Evolutionary conservation across 2,797 vertebrate genomes (phyloP).

Genomic region (Ibycter americanus): DNA sequence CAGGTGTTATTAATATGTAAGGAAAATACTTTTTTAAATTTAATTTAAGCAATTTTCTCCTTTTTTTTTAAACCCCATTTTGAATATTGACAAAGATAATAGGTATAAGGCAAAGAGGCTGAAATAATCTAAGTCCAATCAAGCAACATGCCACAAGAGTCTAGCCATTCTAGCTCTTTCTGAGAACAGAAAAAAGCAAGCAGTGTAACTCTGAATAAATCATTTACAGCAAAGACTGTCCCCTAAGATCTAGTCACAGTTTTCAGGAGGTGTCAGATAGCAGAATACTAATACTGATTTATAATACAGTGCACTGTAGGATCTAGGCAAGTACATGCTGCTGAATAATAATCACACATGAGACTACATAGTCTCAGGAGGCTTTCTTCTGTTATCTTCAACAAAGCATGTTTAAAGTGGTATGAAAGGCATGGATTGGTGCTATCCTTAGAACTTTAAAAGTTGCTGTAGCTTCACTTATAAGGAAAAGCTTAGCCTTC

Average conservation of each 20-base stretch:
- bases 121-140: background rate
- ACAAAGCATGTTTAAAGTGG: background rate
- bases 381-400: conserved; percentile 12
- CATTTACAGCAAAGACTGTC: conserved; percentile 18
- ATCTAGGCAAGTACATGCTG: conserved; percentile 8
- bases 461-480: background rate
- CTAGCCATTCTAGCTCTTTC: background rate
- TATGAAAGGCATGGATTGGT: background rate
- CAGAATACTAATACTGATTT: conserved; percentile 39
- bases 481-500: background rate
- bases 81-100: background rate
- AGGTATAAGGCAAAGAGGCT: background rate
- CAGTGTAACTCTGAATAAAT: background rate
- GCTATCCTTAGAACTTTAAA: background rate
- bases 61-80: background rate
- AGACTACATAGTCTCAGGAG: conserved; percentile 25
- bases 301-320: background rate
- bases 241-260: conserved; percentile 7
- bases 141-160: background rate
- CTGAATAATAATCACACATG: conserved; percentile 55
- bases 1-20: background rate
- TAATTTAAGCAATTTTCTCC: background rate
- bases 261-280: conserved; percentile 44
- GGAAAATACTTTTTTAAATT: background rate
- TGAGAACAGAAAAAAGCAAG: background rate